Evolutionary conservation across 2,888 invertebrate species (phyloP), one percentile per base, ranked within the genome.

Genomic region (Nemapogon koenigi): DNA sequence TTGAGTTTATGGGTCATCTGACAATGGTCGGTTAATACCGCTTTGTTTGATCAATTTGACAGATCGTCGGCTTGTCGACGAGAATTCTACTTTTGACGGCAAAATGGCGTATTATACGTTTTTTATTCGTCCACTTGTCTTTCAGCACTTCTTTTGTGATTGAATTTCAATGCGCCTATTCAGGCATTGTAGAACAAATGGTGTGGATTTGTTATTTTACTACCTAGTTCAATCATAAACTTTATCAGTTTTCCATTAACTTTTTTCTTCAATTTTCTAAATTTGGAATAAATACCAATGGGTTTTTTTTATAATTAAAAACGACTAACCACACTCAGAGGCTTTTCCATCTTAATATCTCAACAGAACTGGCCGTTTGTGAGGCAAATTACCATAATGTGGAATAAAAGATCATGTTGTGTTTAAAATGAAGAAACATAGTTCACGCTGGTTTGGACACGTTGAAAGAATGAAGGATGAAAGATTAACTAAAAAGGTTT

Each of bases 131-230:
- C 53, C 70, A 64, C 66, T 70, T 73, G 68, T 73, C 71, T 71
- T 70, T 71, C 73, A 64, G 60, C 70, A 67, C 68, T 71, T 72
- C 72, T 67, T 73, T 76, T 76, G 63, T 75, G 71, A 72, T 71
- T 60, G 73, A 69, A 59, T 52, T 22, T 52, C 56, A 57, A 57
- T 49, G 58, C 57, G 56, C 60, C 58, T 56, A 56, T 57, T 59
- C 61, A 62, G 56, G 56, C 27, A 19, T 28, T 10, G 28, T 13
- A 28, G 4, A 15, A 13, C 55, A 57, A 64, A 62, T 58, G 68
- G 60, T 55, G 57, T 52, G 50, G 56, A 64, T 61, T 60, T 64
- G 58, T 62, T 68, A 52, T 56, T 69, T 63, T 69, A 63, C 68
- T 68, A 52, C n/a, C 19, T 33, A 33, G 13, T 19, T 19, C 4